These are phyloP conservation scores for Ctenopoma multispine DNA, from an alignment of 2,797 vertebrate species.

Conservation along the genomic window DNA sequence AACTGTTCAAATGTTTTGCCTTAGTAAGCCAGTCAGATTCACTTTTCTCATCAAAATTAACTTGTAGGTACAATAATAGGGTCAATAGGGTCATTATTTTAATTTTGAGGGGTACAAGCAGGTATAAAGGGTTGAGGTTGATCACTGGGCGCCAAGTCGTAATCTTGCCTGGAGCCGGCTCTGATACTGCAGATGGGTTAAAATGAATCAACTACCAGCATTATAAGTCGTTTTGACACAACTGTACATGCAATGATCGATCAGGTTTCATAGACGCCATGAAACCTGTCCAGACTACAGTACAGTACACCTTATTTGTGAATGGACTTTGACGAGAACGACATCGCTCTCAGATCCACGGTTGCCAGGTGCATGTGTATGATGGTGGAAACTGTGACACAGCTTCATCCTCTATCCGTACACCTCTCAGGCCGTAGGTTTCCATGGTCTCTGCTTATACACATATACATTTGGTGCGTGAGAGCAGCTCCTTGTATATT, in stretches of 20 bases:
- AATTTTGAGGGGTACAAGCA: no score
- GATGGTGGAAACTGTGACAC: conserved; percentile 28
- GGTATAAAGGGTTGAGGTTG: no score
- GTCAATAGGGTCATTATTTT: background rate
- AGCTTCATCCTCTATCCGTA: background rate
- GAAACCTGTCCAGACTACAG: no score
- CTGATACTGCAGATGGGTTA: no score
- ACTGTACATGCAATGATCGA: no score
- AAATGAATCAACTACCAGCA: no score
- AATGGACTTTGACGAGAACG: background rate
- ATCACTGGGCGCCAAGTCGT: no score
- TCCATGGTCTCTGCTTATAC: conserved; percentile 57
- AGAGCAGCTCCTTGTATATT: conserved; percentile 59
- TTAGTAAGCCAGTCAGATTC: background rate
- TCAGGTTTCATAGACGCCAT: no score
- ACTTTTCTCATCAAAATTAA: background rate
- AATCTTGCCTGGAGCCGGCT: no score
- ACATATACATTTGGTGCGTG: conserved; percentile 22
- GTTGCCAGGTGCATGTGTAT: background rate
- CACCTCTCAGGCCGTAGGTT: conserved; percentile 22
- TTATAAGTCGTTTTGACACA: no score
- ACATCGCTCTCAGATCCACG: no score
- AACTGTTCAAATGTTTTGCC: background rate
- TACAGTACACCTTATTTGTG: conserved; percentile 5
- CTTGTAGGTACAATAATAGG: background rate